Evolutionary conservation across 2,113 vertebrate genomes (phyloP).

Genomic region (Nothoprocta perdicaria): DNA sequence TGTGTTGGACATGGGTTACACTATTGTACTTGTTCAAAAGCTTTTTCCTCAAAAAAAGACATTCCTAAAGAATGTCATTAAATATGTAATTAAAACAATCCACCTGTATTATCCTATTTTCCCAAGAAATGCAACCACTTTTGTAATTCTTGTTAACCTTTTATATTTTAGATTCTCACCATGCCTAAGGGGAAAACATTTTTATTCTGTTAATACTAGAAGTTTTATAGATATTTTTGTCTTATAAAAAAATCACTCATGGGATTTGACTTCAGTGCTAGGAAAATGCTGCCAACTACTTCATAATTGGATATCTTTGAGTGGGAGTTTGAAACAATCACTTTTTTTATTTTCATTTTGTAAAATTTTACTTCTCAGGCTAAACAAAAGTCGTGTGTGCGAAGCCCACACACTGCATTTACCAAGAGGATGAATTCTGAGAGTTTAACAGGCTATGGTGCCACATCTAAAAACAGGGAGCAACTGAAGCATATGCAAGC

Average conservation of each 20-base stretch:
- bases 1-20: neutral
- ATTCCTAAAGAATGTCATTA: neutral
- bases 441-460: neutral
- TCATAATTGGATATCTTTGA: slow-evolving; percentile 58
- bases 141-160: neutral
- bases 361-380: slow-evolving; percentile 33
- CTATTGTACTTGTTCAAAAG: neutral
- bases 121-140: neutral
- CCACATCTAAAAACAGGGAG: neutral
- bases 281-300: slow-evolving; percentile 50
- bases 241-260: slow-evolving; percentile 32
- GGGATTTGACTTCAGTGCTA: slow-evolving; percentile 32
- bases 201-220: slow-evolving; percentile 49
- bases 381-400: slow-evolving; percentile 31
- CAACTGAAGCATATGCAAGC: neutral
- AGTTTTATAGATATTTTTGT: slow-evolving; percentile 33
- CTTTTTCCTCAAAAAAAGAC: neutral
- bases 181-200: neutral
- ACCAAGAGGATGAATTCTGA: neutral
- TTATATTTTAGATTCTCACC: slow-evolving; percentile 1
- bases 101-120: neutral
- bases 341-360: slow-evolving; percentile 36
- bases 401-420: neutral
- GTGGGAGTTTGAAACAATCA: slow-evolving; percentile 60
- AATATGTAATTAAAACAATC: neutral